Percentiles rank a stretch among this genome's conserved stretches.
Evolutionary conservation across 1,140 invertebrate species (phyloP).

Genomic region (Lepidostoma basale): DNA sequence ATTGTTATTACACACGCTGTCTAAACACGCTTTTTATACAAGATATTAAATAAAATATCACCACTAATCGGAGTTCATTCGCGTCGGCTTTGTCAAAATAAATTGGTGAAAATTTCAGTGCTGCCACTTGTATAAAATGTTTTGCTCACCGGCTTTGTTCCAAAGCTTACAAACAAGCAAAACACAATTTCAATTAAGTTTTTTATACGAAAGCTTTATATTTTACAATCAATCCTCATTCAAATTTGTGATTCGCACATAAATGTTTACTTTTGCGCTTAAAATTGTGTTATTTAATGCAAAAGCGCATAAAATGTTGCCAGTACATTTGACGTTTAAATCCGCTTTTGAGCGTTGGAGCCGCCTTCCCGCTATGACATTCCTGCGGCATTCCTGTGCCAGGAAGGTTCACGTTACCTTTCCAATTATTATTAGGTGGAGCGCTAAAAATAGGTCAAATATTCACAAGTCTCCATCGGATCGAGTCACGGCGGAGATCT

Average conservation of each 20-base stretch:
- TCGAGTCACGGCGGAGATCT: conserved; percentile 24
- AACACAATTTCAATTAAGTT: too few relatives aligned
- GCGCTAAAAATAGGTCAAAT: conserved; percentile 60
- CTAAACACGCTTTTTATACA: not conserved
- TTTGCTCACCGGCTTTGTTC: not conserved
- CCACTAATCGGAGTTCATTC: conserved; percentile 7
- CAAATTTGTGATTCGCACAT: too few relatives aligned
- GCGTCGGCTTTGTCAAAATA: conserved; percentile 35
- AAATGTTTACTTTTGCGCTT: too few relatives aligned
- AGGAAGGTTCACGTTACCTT: conserved; percentile 59
- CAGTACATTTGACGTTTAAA: not conserved
- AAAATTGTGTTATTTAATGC: too few relatives aligned
- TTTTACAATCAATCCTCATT: too few relatives aligned
- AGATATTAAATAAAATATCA: not conserved
- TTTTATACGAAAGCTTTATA: too few relatives aligned
- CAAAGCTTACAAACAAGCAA: not conserved
- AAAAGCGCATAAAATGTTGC: conserved; percentile 16
- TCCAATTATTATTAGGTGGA: conserved; percentile 58
- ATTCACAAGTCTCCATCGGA: conserved; percentile 48
- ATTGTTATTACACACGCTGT: conserved; percentile 11
- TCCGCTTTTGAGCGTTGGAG: conserved; percentile 12
- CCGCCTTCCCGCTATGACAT: conserved; percentile 33
- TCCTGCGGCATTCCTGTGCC: conserved; percentile 50
- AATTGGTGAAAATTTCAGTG: conserved; percentile 6
- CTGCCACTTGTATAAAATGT: conserved; percentile 9